Conservation (phyloP, 1,140 invertebrate species). For the Triops longicaudatus region DNA sequence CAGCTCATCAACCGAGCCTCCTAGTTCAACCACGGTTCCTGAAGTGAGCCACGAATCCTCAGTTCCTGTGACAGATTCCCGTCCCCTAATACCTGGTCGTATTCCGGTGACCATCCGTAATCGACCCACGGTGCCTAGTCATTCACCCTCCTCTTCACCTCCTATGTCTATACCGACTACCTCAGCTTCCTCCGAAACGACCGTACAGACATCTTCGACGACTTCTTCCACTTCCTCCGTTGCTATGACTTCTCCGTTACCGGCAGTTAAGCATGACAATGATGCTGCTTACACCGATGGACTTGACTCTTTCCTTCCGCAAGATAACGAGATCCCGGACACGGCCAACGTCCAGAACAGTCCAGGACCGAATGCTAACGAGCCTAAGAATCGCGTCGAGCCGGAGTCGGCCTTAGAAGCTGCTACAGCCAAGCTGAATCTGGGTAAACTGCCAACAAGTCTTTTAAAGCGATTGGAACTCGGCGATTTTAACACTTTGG, state of each 20-base stretch:
- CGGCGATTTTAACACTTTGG: neutral
- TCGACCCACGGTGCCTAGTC: neutral
- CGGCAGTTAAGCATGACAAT: conserved; percentile 21
- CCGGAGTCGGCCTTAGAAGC: conserved; percentile 44
- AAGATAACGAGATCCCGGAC: conserved; percentile 49
- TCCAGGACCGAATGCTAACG: conserved; percentile 47
- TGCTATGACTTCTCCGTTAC: neutral
- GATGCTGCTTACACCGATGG: conserved; percentile 23
- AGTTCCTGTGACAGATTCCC: neutral
- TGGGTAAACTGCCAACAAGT: conserved; percentile 43
- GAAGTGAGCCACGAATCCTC: neutral
- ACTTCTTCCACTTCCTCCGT: conserved; percentile 21
- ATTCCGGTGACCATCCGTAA: neutral
- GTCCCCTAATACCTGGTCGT: neutral
- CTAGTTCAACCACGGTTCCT: neutral
- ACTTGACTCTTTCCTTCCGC: conserved; percentile 26
- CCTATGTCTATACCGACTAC: conserved; percentile 27
- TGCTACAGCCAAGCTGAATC: conserved; percentile 64
- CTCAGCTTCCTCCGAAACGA: conserved; percentile 33
- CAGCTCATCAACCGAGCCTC: conserved; percentile 28
- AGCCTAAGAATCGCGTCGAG: conserved; percentile 41
- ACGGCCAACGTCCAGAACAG: conserved; percentile 46
- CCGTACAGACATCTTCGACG: neutral
- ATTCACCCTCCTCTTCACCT: conserved; percentile 32
- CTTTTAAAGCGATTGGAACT: neutral